Conservation (phyloP, 2,113 vertebrate species). For the Urocynchramus pylzowi region DNA sequence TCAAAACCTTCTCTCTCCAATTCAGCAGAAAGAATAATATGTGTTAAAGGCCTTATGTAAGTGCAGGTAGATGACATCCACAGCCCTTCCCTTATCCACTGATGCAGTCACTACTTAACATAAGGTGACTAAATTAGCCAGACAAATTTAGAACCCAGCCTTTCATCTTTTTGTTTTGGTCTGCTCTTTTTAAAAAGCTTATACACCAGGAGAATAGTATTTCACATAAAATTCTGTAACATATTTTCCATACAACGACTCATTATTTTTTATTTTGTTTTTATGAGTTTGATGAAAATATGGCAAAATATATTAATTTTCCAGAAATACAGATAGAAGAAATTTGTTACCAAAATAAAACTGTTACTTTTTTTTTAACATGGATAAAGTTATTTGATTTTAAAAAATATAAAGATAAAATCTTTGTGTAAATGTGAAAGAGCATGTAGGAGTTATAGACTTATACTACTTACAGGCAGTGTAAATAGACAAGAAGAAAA, state of each 20-base stretch:
- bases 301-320: not conserved
- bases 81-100: not conserved
- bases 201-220: not conserved
- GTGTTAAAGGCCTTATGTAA: not conserved
- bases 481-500: not conserved
- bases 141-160: not conserved
- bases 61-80: not conserved
- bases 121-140: not conserved
- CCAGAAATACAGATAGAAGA: not conserved
- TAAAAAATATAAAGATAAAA: not conserved
- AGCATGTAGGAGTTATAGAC: not conserved
- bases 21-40: not conserved
- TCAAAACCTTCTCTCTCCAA: not conserved
- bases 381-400: not conserved
- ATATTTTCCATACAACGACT: not conserved
- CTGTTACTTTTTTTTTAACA: not conserved
- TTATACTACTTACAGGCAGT: not conserved
- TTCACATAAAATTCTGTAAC: not conserved
- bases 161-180: not conserved
- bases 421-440: not conserved
- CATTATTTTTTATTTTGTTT: not conserved
- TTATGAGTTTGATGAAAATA: not conserved
- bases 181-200: not conserved
- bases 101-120: not conserved
- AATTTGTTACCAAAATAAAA: not conserved